phyloP scores from a whole-genome alignment of 2,888 invertebrate species.

The Chydorus sphaericus region DNA sequence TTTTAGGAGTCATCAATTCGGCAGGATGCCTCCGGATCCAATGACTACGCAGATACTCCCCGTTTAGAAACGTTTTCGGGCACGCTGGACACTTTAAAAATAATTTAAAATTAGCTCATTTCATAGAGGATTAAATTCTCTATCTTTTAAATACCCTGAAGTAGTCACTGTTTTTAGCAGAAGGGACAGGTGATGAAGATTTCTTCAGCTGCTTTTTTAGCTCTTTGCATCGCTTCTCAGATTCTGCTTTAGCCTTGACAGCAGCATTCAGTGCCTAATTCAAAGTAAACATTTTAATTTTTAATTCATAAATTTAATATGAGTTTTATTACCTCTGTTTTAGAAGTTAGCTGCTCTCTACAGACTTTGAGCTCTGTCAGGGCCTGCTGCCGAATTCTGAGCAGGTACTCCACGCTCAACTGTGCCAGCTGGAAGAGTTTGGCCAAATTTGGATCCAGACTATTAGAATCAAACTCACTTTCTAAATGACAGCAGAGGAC shows the following conservation, averaged over 20 bases:
- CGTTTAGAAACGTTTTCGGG: conserved; percentile 7
- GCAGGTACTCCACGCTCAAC: background rate
- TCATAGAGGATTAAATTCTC: background rate
- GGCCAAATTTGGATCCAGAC: conserved; percentile 1
- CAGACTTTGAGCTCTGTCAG: background rate
- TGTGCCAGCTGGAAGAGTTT: conserved; percentile 10
- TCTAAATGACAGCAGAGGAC: conserved; percentile 4
- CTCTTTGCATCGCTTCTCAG: conserved; percentile 2
- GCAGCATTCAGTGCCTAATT: background rate
- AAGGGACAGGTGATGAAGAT: background rate
- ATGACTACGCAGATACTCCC: background rate
- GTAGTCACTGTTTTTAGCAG: background rate
- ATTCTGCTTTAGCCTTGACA: background rate
- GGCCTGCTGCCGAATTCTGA: background rate
- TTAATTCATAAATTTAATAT: background rate
- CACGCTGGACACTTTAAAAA: conserved; percentile 2
- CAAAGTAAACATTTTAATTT: background rate
- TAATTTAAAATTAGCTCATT: background rate
- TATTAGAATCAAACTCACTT: background rate
- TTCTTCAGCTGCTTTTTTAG: conserved; percentile 2
- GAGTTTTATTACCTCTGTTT: background rate
- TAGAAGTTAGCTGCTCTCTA: background rate
- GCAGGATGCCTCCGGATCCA: background rate
- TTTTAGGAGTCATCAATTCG: background rate
- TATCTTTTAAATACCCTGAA: background rate